Base-by-base conservation (phyloP, 2,888 invertebrate genomes). In the Taphrorychus bicolor region DNA sequence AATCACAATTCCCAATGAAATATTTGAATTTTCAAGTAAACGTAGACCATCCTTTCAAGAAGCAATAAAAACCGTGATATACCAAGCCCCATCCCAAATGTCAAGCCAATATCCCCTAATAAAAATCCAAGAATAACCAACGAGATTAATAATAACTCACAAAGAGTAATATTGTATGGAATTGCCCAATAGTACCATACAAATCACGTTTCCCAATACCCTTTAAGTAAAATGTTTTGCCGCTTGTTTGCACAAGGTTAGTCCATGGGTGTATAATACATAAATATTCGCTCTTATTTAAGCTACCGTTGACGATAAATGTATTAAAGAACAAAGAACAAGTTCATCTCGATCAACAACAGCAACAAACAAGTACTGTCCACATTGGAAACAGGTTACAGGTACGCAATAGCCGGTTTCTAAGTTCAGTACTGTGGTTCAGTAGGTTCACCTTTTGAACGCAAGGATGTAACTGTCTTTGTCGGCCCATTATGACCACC, bases 361-460 rank as follows among this genome's bases (percentile, higher is more conserved):
- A n/a, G n/a, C n/a, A 32, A 32, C 32, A 11, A 32, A 11, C 3
- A 32, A 32, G 32, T 32, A 32, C 32, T 32, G 32, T 32, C 32
- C 32, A 32, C 32, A 7, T n/a, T n/a, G n/a, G n/a, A 16, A 45
- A 45, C 45, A 45, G 45, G 45, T 45, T 45, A 17, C 45, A 45
- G 45, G 45, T 45, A 45, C 45, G 32, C 32, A 14, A 45, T 14
- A 45, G 45, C 45, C 17, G 45, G 45, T 45, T 45, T 45, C 45
- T 45, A 45, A 45, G 45, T 17, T 45, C 45, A 16, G 32, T 32
- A 32, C 32, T 32, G 32, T 32, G 32, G 32, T 32, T 32, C 32
- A 32, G 32, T 32, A 32, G 32, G 32, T 32, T 32, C 32, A 32
- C 32, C 32, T 32, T 32, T 32, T 7, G 32, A 32, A 32, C 9